phyloP scores from a whole-genome alignment of 2,113 vertebrate species.

The Clarias magur region DNA sequence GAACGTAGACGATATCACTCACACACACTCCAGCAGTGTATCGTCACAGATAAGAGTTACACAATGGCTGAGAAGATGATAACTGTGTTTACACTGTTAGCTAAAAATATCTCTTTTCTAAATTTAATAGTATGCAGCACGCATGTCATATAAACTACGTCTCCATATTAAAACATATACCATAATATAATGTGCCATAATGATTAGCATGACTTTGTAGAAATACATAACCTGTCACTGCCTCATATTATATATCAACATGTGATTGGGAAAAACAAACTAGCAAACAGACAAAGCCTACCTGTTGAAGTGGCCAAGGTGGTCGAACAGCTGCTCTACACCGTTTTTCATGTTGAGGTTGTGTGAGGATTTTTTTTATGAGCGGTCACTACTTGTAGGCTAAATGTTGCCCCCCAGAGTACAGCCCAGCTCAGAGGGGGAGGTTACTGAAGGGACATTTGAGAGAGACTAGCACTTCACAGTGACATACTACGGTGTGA shows the following conservation, averaged over 20 bases:
- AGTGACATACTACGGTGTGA: neutral
- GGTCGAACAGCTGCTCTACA: slow-evolving; percentile 74
- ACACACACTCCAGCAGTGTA: neutral
- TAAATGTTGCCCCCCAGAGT: slow-evolving; percentile 13
- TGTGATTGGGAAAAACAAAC: neutral
- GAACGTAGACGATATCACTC: neutral
- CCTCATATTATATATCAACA: neutral
- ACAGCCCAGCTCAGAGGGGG: slow-evolving; percentile 35
- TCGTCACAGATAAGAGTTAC: neutral
- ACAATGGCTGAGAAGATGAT: neutral
- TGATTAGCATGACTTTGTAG: neutral
- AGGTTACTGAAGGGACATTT: slow-evolving; percentile 31
- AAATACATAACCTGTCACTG: neutral
- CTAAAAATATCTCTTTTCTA: neutral
- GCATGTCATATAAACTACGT: neutral
- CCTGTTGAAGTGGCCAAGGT: slow-evolving; percentile 76
- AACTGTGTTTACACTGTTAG: neutral
- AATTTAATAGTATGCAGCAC: neutral
- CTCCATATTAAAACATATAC: neutral
- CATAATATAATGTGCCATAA: neutral
- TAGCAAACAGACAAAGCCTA: slow-evolving; percentile 43
- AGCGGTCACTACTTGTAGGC: neutral
- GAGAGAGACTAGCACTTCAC: neutral
- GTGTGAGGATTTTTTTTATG: neutral
- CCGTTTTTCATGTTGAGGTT: slow-evolving; percentile 61